A percentile compares a stretch with the other conserved stretches of the same genome.
These are phyloP conservation scores for Andinoacara biseriatus DNA, from an alignment of 2,113 vertebrate species.

Conservation along the genomic window DNA sequence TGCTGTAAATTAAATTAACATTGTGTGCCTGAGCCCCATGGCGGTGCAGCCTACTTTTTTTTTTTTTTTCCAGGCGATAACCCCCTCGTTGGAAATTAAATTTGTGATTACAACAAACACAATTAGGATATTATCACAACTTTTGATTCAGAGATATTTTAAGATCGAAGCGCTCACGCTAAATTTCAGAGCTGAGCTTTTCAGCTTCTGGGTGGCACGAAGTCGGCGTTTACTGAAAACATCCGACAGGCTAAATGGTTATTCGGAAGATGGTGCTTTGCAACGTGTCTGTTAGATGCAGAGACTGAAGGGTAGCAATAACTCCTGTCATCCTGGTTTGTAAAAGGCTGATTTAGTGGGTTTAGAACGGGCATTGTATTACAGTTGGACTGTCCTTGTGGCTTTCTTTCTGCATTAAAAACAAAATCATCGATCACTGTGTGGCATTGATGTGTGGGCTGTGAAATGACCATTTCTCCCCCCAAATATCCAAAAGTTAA, in stretches of 20 bases:
- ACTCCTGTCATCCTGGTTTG: neutral
- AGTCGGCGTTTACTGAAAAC: constrained; percentile 16
- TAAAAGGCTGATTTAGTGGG: constrained; percentile 5
- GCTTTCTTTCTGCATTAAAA: neutral
- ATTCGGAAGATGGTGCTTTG: neutral
- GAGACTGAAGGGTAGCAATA: constrained; percentile 11
- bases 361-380: neutral
- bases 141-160: constrained; percentile 60
- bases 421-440: neutral
- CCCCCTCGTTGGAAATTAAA: constrained; percentile 70
- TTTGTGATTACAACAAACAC: constrained; percentile 65
- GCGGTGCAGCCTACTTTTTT: constrained; percentile 46
- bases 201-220: neutral
- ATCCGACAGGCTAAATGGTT: constrained; percentile 5
- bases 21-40: constrained; percentile 58
- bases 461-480: neutral
- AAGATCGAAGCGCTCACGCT: constrained; percentile 22
- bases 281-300: neutral
- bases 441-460: neutral
- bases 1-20: constrained; percentile 75
- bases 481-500: constrained; percentile 10
- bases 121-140: constrained; percentile 66
- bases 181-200: constrained; percentile 2
- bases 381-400: constrained; percentile 4
- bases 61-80: constrained; percentile 49